Conservation (phyloP, 2,888 invertebrate genomes). For the Biston stratarius region DNA sequence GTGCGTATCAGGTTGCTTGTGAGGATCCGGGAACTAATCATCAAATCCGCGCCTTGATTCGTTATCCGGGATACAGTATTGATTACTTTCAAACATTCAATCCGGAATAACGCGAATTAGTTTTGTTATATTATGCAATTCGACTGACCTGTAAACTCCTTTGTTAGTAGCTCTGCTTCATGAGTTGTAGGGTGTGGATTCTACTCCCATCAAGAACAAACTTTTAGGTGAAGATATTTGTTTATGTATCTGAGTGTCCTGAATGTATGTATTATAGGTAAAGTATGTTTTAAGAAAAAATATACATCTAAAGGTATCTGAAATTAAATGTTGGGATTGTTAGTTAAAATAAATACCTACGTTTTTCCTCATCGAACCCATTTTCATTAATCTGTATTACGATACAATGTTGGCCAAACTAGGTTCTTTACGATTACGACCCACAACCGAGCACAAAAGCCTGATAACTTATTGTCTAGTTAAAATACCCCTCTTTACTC, state of each 20-base stretch:
- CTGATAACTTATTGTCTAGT: slow-evolving; percentile 32
- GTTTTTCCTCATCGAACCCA: slow-evolving; percentile 14
- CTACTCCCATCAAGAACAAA: too few species aligned
- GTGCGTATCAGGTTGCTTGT: slow-evolving; percentile 69
- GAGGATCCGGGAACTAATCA: slow-evolving; percentile 68
- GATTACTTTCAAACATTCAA: slow-evolving; percentile 19
- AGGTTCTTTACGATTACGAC: slow-evolving; percentile 20
- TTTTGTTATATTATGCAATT: neutral
- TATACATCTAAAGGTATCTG: too few species aligned
- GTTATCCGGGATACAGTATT: slow-evolving; percentile 54
- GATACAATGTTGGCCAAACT: slow-evolving; percentile 13
- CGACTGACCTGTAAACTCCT: too few species aligned
- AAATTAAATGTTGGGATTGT: neutral
- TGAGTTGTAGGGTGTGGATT: too few species aligned
- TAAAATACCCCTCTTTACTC: slow-evolving; percentile 28
- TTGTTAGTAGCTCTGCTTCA: too few species aligned
- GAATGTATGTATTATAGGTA: too few species aligned
- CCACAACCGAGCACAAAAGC: slow-evolving; percentile 18
- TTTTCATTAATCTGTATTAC: slow-evolving; percentile 20
- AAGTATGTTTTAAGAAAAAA: too few species aligned
- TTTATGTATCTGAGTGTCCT: too few species aligned
- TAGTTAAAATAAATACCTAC: slow-evolving; percentile 3
- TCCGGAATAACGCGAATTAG: slow-evolving; percentile 2
- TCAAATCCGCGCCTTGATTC: slow-evolving; percentile 73
- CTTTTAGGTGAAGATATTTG: too few species aligned